Base-by-base conservation (phyloP, 2,797 vertebrate species). In the Lacerta viridis region DNA sequence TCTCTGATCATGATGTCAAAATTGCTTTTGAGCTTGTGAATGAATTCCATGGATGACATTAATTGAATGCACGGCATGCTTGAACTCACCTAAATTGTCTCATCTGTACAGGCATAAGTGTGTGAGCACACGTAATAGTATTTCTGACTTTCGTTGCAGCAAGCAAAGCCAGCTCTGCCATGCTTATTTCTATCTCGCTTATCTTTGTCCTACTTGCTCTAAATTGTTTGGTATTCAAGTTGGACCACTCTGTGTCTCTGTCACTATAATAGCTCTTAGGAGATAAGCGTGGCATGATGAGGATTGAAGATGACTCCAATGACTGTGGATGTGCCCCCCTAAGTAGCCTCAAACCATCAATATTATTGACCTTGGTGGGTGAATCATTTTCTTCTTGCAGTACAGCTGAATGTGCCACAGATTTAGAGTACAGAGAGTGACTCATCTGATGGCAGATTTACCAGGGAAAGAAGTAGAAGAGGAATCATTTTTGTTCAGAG, bases 291-390 rank as follows among this genome's bases (percentile, higher is more conserved):
- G 6, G 77, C 5, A 3, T 77, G 46, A 76, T 7, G 33, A 87
- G 61, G 89, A 66, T 43, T 88, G 83, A 90, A 68, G 7, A 0
- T 87, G 17, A 36, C 68, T 50, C 85, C 9, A 77, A 2, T 66
- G 90, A 84, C 85, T 76, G 17, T 72, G 11, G 91, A 76, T 78
- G 72, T 25, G 9, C 18, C 46, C 84, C 13, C 20, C 18, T 41
- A 83, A 91, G 11, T 39, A 89, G 74, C n/a, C 27, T 84, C 84
- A 43, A 92, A 90, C 91, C 85, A 88, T 83, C 89, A 91, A 23
- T 92, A 90, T 85, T 93, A 91, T 94, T 91, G 84, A 93, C 82
- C 82, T 78, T 86, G 80, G n/a, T 33, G 8, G 33, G 61, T 87
- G 69, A 94, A 92, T 88, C 18, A 5, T 87, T 93, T 92, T 59